Conservation (phyloP, 2,797 vertebrate species). For the Halcyon leucocephala region DNA sequence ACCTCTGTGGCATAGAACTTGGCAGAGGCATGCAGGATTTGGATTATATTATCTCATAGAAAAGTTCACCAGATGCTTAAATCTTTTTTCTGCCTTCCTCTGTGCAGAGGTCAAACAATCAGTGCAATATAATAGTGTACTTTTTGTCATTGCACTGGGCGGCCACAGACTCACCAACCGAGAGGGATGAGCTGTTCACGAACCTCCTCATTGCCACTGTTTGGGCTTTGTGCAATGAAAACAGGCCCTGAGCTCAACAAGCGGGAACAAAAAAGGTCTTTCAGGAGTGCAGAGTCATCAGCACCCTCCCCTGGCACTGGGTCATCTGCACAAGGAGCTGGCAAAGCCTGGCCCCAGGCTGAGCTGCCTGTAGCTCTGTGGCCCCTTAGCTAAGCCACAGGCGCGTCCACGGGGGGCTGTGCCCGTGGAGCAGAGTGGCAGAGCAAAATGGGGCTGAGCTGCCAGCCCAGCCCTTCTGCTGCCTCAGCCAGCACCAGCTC, state of each 20-base stretch:
- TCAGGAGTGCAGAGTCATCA: background rate
- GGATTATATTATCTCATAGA: background rate
- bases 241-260: background rate
- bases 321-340: background rate
- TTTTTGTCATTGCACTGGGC: background rate
- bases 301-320: background rate
- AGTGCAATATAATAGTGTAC: background rate
- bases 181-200: background rate
- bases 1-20: background rate
- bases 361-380: background rate
- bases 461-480: background rate
- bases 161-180: accelerated
- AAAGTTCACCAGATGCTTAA: background rate
- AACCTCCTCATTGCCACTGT: background rate
- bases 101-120: background rate
- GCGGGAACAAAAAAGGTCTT: background rate
- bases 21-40: background rate
- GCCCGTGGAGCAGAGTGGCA: background rate
- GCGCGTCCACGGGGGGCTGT: accelerated
- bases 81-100: background rate
- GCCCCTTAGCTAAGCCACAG: background rate
- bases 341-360: background rate
- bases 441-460: background rate
- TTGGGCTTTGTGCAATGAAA: background rate
- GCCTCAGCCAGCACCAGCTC: accelerated